Evolutionary conservation across 2,888 invertebrate species (phyloP).

Genomic region (Ormyrus labotus): DNA sequence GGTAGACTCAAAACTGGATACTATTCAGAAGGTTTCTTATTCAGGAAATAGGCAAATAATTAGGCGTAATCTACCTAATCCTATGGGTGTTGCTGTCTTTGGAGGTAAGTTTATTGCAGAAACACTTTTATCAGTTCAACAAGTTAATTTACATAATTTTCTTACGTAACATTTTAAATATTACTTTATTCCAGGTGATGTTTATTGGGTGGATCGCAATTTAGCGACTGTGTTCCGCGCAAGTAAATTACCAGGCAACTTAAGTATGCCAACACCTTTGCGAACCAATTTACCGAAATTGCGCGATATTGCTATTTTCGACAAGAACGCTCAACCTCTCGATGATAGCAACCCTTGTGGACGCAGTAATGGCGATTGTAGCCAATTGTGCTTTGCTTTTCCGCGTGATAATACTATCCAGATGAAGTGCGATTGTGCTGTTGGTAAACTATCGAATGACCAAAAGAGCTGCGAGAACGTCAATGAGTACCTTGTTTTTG

Average conservation of each 20-base stretch:
- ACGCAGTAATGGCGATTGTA: slow-evolving; percentile 89
- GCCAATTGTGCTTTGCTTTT: slow-evolving; percentile 96
- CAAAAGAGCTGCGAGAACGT: slow-evolving; percentile 88
- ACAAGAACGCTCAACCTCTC: slow-evolving; percentile 90
- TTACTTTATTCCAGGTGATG: slow-evolving; percentile 74
- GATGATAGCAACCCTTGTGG: slow-evolving; percentile 90
- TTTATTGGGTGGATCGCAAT: slow-evolving; percentile 97
- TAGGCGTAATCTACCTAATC: slow-evolving; percentile 91
- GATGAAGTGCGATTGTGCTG: slow-evolving; percentile 93
- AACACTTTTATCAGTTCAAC: not conserved
- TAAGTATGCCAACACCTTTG: slow-evolving; percentile 83
- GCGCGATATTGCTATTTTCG: slow-evolving; percentile 94
- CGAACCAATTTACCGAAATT: slow-evolving; percentile 90
- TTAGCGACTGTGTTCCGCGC: slow-evolving; percentile 89
- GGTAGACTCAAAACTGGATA: slow-evolving; percentile 96
- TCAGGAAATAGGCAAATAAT: slow-evolving; percentile 90
- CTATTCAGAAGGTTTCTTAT: slow-evolving; percentile 93
- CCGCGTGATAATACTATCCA: slow-evolving; percentile 82
- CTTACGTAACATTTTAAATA: not conserved
- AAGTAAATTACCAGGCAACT: slow-evolving; percentile 86
- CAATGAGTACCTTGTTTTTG: slow-evolving; percentile 93
- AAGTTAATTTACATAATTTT: not conserved
- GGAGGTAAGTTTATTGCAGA: slow-evolving; percentile 75
- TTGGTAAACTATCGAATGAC: slow-evolving; percentile 84
- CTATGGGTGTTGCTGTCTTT: slow-evolving; percentile 94